Evolutionary conservation across 2,113 vertebrate species (phyloP).

Genomic region (Lethenteron reissneri): DNA sequence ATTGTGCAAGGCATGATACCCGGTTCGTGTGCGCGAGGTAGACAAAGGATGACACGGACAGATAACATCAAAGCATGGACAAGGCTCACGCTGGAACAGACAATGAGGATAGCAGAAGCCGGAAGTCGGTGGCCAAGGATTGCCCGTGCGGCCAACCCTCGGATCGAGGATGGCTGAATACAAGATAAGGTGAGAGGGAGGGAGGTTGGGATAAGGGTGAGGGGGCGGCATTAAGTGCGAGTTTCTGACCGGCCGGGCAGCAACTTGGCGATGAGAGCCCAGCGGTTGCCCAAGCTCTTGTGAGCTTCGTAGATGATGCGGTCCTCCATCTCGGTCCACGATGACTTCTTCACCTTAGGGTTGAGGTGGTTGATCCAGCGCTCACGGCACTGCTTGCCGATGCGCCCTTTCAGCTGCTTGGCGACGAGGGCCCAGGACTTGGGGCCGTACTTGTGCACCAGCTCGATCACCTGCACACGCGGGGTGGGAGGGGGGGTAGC

Average conservation of each 20-base stretch:
- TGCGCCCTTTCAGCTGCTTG: slow-evolving; percentile 93
- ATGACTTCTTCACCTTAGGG: slow-evolving; percentile 99
- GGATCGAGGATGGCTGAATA: too few species aligned
- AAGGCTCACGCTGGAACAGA: too few species aligned
- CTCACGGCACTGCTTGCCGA: slow-evolving; percentile 95
- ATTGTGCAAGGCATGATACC: too few species aligned
- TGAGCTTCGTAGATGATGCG: slow-evolving; percentile 97
- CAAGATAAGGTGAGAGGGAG: too few species aligned
- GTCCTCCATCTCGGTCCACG: slow-evolving; percentile 98
- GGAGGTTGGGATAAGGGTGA: too few species aligned
- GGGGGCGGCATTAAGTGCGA: too few species aligned
- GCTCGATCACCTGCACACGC: slow-evolving; percentile 64
- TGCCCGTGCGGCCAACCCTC: too few species aligned
- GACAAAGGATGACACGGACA: too few species aligned
- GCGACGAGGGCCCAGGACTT: slow-evolving; percentile 98
- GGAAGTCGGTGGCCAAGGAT: too few species aligned
- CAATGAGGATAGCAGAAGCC: too few species aligned
- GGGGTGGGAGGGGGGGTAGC: slow-evolving; percentile 6
- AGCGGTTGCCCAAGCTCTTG: slow-evolving; percentile 95
- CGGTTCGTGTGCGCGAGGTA: too few species aligned
- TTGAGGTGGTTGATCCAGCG: slow-evolving; percentile 99
- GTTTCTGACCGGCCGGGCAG: slow-evolving; percentile 63
- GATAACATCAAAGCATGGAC: too few species aligned
- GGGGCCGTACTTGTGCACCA: slow-evolving; percentile 96
- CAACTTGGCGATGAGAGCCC: slow-evolving; percentile 96